Evolutionary conservation across 2,797 vertebrate genomes (phyloP).

Genomic region (Alectoris magna): DNA sequence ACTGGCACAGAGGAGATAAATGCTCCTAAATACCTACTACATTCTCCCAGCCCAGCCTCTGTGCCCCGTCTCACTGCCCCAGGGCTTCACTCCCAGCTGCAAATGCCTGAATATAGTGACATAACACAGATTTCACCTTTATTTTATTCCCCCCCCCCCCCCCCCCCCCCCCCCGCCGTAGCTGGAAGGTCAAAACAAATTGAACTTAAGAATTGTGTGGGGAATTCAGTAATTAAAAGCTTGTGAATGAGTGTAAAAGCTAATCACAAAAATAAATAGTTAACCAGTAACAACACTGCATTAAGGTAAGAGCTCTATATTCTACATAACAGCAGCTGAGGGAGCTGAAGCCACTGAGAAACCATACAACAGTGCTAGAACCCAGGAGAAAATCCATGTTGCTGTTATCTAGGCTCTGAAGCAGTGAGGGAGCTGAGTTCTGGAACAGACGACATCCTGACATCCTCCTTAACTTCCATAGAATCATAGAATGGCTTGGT

Average conservation of each 20-base stretch:
- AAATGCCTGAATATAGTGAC: not conserved
- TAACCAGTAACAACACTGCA: constrained; percentile 2
- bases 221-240: constrained; percentile 43
- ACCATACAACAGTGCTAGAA: not conserved
- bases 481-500: too few species aligned
- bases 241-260: constrained; percentile 2
- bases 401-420: not conserved
- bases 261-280: constrained; percentile 41
- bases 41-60: not conserved
- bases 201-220: constrained; percentile 14
- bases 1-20: not conserved
- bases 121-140: not conserved
- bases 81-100: not conserved
- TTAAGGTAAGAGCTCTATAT: not conserved
- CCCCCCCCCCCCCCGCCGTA: not conserved
- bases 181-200: constrained; percentile 25
- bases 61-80: not conserved
- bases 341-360: not conserved
- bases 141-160: not conserved
- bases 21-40: not conserved
- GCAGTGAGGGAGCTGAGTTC: not conserved
- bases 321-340: not conserved
- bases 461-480: not conserved
- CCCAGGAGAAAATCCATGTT: not conserved
- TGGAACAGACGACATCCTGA: not conserved